A percentile compares a stretch with the other conserved stretches of the same genome.
These are phyloP conservation scores for Lophius americanus DNA, from an alignment of 2,797 vertebrate species.

Conservation along the genomic window DNA sequence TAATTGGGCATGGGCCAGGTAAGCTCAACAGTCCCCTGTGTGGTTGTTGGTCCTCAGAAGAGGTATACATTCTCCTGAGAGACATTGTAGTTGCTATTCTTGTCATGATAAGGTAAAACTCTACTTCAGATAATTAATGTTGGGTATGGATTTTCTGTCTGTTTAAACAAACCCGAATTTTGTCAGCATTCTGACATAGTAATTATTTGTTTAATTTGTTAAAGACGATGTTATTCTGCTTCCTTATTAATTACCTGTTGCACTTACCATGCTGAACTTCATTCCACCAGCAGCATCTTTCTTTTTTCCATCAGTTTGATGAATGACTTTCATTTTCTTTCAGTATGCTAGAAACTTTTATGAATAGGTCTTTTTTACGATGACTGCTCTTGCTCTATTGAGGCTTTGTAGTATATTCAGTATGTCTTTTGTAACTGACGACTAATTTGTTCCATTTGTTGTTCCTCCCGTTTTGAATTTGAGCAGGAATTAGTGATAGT, in stretches of 20 bases:
- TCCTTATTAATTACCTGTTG: conserved; percentile 28
- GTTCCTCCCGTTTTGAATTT: conserved; percentile 20
- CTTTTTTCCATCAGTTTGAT: conserved; percentile 26
- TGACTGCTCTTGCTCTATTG: background rate
- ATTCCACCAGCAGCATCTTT: conserved; percentile 16
- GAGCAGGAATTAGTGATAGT: conserved; percentile 42
- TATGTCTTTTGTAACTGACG: conserved; percentile 9
- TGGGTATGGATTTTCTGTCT: no score
- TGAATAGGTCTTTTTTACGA: conserved; percentile 10
- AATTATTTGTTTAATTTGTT: no score
- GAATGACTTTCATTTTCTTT: background rate
- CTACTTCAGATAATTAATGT: no score
- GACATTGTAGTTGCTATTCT: no score
- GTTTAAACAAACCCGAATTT: no score
- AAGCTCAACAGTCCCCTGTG: no score
- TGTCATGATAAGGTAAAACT: no score
- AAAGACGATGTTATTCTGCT: conserved; percentile 5
- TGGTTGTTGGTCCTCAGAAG: no score
- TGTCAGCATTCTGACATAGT: no score
- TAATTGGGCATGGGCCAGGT: no score
- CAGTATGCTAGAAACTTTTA: conserved; percentile 10
- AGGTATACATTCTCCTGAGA: no score
- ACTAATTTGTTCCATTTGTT: conserved; percentile 46
- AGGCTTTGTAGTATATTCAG: background rate
- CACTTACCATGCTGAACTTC: conserved; percentile 23